These are phyloP conservation scores for Hyperoodon ampullatus DNA, from an alignment of 2,113 vertebrate species.

Conservation along the genomic window DNA sequence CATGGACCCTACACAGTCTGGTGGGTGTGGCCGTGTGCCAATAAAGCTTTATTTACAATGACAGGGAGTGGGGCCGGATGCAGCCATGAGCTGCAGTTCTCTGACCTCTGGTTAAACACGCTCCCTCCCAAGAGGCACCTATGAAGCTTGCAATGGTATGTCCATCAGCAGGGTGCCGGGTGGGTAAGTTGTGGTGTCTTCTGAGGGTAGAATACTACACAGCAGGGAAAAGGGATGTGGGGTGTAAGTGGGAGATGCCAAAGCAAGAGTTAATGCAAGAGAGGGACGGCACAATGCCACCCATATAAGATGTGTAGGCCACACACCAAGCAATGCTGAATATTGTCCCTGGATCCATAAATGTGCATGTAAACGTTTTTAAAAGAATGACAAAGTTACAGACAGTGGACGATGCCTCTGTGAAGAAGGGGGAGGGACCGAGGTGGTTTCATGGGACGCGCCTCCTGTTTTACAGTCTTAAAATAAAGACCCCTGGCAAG, in stretches of 20 bases:
- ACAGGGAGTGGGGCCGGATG: neutral
- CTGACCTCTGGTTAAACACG: neutral
- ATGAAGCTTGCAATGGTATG: neutral
- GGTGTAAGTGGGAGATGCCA: neutral
- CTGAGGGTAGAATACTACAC: neutral
- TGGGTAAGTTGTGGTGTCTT: neutral
- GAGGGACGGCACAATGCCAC: neutral
- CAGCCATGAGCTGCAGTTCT: neutral
- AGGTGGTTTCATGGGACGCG: no score
- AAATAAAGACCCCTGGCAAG: neutral
- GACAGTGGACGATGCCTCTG: neutral
- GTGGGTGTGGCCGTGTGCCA: neutral
- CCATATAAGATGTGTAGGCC: accelerated
- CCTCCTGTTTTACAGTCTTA: neutral
- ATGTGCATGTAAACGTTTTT: accelerated
- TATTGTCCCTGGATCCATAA: accelerated
- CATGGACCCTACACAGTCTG: accelerated
- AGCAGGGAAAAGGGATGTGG: neutral
- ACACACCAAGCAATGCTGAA: neutral
- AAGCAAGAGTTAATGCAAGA: neutral
- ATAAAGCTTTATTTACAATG: neutral
- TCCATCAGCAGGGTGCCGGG: neutral
- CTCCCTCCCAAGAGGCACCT: neutral
- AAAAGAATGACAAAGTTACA: neutral
- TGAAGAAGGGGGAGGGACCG: neutral